phyloP scores from a whole-genome alignment of 2,797 vertebrate genomes.

The Myotis planiceps region DNA sequence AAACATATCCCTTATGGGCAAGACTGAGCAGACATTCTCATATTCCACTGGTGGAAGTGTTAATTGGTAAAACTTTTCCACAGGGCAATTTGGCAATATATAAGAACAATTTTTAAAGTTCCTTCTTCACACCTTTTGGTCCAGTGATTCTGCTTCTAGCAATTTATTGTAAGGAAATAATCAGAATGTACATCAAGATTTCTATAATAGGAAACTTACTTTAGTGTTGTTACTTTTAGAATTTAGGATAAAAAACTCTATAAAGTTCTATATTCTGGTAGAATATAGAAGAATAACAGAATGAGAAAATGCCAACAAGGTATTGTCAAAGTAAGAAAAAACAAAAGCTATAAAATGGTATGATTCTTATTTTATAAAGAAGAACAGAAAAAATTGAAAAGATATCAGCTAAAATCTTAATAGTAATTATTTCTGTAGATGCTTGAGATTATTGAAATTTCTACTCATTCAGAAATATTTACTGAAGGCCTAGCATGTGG shows the following conservation, averaged over 20 bases:
- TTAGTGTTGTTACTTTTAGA: neutral
- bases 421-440: neutral
- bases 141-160: conserved; percentile 63
- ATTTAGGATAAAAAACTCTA: neutral
- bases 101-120: conserved; percentile 62
- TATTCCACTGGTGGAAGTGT: conserved; percentile 69
- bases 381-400: neutral
- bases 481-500: neutral
- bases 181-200: conserved; percentile 29
- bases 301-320: neutral
- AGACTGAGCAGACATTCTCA: conserved; percentile 62
- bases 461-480: neutral
- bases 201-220: conserved; percentile 38
- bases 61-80: conserved; percentile 72
- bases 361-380: neutral
- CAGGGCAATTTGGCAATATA: conserved; percentile 68
- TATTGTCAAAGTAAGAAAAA: neutral
- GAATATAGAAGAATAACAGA: neutral
- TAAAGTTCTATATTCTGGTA: neutral
- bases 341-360: neutral
- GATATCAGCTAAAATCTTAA: neutral
- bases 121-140: conserved; percentile 62
- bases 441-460: neutral
- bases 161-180: conserved; percentile 63
- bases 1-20: conserved; percentile 60